phyloP scores from a whole-genome alignment of 2,113 vertebrate genomes.

The Pardalotus punctatus region DNA sequence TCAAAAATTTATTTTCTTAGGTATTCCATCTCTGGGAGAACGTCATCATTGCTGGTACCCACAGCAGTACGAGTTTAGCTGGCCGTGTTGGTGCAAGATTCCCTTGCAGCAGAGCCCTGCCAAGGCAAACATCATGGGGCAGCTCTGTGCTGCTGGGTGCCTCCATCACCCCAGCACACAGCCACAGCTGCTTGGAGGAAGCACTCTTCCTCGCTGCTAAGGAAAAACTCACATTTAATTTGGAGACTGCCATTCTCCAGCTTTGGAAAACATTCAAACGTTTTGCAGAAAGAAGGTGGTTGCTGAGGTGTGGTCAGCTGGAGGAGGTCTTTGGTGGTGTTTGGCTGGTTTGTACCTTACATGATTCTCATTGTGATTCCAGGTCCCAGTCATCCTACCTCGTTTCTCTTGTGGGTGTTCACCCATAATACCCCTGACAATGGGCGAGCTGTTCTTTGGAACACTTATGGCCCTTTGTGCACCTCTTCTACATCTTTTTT shows the following conservation, averaged over 20 bases:
- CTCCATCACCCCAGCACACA: not conserved
- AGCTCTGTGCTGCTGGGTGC: not conserved
- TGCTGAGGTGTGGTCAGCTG: not conserved
- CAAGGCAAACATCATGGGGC: not conserved
- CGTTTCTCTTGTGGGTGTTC: not conserved
- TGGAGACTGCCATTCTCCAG: not conserved
- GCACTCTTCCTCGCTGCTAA: not conserved
- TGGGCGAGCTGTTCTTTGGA: not conserved
- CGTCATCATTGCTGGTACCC: not conserved
- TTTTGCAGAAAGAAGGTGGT: not conserved
- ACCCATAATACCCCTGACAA: accelerated
- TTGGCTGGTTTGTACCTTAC: not conserved
- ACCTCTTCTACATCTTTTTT: not conserved
- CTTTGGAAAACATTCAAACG: accelerated
- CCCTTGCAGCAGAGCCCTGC: not conserved
- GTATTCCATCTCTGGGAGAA: not conserved
- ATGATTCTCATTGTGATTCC: not conserved
- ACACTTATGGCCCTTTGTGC: not conserved
- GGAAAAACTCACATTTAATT: not conserved
- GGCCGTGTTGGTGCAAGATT: not conserved
- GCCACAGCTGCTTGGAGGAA: not conserved
- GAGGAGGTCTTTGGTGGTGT: not conserved
- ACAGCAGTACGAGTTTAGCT: not conserved
- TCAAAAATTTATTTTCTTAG: not conserved
- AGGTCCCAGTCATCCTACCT: not conserved